Base-by-base conservation (phyloP, 2,888 invertebrate species). In the Phragmatobia fuliginosa region DNA sequence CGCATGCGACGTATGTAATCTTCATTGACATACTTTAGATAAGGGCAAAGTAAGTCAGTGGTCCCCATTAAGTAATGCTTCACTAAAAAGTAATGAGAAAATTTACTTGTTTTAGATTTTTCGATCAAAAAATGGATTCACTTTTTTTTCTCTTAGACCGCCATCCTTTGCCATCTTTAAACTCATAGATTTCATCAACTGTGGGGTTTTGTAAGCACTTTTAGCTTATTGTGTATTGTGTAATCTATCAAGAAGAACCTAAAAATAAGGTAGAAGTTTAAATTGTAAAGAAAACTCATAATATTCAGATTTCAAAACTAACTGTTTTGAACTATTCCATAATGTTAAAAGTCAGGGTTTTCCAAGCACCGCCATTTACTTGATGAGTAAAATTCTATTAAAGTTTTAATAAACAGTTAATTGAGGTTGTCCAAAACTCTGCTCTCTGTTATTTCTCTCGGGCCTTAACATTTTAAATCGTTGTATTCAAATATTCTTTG, bases 1-100 rank as follows among this genome's bases (percentile, higher is more conserved):
- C 38, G 38, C 28, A 63, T 33, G 60, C 63, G 61, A 66, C 60
- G 64, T 67, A 75, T 72, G 78, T 66, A 52, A 81, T 78, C 77
- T n/a, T 62, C 83, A 83, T 82, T 83, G 83, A 82, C 83, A 83
- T 75, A 75, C 78, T 78, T 79, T 66, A 78, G 67, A 56, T 70
- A 80, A 78, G 81, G 79, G 21, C 59, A 32, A 1, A 8, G 32
- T 59, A 59, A 33, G 33, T 33, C 33, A 33, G 33, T 49, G 6
- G n/a, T n/a, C n/a, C n/a, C n/a, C n/a, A n/a, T n/a, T 52, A 52
- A 25, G 4, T 52, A 52, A 52, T 11, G 52, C 11, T 52, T 52
- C 3, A 52, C 5, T 52, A 52, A 14, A 52, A 52, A 52, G 25
- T 2, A 25, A 52, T 28, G 3, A 3, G n/a, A 52, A n/a, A 52